phyloP scores from a whole-genome alignment of 2,113 vertebrate species.

The Pipa parva region DNA sequence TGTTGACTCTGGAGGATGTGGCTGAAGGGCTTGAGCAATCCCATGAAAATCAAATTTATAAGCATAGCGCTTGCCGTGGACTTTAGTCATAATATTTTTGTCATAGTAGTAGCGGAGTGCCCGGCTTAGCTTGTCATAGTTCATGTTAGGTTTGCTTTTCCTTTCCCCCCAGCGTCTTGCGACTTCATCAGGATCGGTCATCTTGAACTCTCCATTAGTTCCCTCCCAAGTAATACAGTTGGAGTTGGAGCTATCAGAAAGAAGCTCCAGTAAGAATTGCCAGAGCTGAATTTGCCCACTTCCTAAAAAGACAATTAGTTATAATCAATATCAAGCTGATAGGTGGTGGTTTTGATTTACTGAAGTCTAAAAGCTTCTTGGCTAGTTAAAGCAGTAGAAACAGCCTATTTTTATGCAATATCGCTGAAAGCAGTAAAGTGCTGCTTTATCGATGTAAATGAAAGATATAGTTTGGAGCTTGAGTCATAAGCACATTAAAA shows the following conservation, averaged over 20 bases:
- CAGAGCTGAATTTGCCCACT: constrained; percentile 86
- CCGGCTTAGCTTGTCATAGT: constrained; percentile 86
- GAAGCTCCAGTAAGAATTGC: constrained; percentile 84
- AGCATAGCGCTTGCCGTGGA: constrained; percentile 84
- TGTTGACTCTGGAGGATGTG: constrained; percentile 77
- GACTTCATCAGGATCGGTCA: constrained; percentile 83
- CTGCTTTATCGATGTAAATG: no score
- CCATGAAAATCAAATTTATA: constrained; percentile 90
- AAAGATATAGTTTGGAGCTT: no score
- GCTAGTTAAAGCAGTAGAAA: no score
- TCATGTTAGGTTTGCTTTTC: constrained; percentile 88
- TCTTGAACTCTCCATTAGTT: constrained; percentile 85
- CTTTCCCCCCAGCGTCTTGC: constrained; percentile 82
- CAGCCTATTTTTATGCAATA: no score
- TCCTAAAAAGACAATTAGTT: constrained; percentile 57
- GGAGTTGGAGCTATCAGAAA: constrained; percentile 80
- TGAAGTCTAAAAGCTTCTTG: no score
- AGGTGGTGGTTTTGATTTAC: no score
- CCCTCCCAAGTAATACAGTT: constrained; percentile 88
- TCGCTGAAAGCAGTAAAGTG: no score
- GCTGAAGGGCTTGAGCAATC: constrained; percentile 85
- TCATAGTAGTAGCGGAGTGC: constrained; percentile 86
- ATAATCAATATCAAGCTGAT: no score
- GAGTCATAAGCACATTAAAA: no score
- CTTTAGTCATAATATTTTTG: constrained; percentile 92